Percentiles rank a stretch among this genome's conserved stretches.
Evolutionary conservation across 2,113 vertebrate genomes (phyloP).

Genomic region (Desmodus rotundus): DNA sequence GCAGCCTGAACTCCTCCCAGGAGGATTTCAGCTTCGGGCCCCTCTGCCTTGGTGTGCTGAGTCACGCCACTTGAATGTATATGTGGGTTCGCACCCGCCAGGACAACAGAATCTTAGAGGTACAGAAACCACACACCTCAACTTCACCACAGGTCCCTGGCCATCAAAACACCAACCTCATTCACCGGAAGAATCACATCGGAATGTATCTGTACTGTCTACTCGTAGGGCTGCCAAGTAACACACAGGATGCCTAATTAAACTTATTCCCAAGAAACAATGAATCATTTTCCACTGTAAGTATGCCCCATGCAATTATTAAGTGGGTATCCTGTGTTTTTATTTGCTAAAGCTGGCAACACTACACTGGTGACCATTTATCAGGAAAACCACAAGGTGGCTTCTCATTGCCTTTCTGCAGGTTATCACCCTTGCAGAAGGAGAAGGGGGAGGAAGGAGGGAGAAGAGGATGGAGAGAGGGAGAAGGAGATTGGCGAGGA

Average conservation of each 20-base stretch:
- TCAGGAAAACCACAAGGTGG: background rate
- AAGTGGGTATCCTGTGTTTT: background rate
- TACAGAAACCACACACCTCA: background rate
- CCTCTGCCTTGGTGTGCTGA: background rate
- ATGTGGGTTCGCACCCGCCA: background rate
- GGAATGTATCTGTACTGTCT: background rate
- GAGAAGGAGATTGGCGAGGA: background rate
- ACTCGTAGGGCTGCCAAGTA: background rate
- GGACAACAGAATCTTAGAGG: background rate
- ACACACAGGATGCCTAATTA: background rate
- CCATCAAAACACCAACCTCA: background rate
- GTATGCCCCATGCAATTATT: background rate
- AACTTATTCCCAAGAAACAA: background rate
- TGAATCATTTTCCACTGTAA: background rate
- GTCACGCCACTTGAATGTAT: background rate
- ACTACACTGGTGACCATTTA: background rate
- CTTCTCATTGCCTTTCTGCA: background rate
- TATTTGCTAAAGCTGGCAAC: background rate
- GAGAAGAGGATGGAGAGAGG: no score
- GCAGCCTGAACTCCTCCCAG: background rate
- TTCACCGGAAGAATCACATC: background rate
- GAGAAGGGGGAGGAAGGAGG: background rate
- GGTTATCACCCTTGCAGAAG: background rate
- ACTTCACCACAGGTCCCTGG: background rate
- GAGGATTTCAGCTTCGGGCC: background rate